Conservation (phyloP, 2,888 invertebrate genomes). For the Andricus quercusramuli region DNA sequence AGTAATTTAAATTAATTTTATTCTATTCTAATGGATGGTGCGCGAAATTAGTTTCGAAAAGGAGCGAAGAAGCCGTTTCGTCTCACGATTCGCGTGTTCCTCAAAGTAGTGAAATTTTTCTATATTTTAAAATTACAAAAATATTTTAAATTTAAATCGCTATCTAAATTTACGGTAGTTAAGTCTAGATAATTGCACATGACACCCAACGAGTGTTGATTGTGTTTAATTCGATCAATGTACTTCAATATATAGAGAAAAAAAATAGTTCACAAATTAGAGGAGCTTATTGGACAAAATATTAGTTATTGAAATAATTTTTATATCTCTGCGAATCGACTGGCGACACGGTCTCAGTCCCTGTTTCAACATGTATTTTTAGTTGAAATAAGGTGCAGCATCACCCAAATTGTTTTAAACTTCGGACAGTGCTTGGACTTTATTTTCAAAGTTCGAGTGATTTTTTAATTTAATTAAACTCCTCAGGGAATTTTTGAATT, state of each 20-base stretch:
- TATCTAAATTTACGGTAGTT: constrained; percentile 17
- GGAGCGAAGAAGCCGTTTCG: constrained; percentile 20
- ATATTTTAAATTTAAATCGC: neutral
- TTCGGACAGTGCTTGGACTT: neutral
- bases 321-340: constrained; percentile 17
- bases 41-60: constrained; percentile 20
- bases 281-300: constrained; percentile 36
- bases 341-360: constrained; percentile 29
- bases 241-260: neutral
- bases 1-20: constrained; percentile 41
- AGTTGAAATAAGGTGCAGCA: neutral
- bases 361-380: neutral
- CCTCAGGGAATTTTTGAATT: neutral
- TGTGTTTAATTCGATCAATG: constrained; percentile 24
- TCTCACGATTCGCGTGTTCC: constrained; percentile 28
- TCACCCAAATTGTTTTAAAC: neutral
- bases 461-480: neutral
- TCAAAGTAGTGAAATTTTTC: constrained; percentile 33
- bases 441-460: constrained; percentile 9
- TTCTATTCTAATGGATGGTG: constrained; percentile 33
- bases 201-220: neutral
- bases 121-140: neutral
- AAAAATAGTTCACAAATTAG: constrained; percentile 21
- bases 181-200: neutral
- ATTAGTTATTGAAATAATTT: constrained; percentile 26